phyloP scores from a whole-genome alignment of 2,113 vertebrate species.

The Thinocorus orbignyianus region DNA sequence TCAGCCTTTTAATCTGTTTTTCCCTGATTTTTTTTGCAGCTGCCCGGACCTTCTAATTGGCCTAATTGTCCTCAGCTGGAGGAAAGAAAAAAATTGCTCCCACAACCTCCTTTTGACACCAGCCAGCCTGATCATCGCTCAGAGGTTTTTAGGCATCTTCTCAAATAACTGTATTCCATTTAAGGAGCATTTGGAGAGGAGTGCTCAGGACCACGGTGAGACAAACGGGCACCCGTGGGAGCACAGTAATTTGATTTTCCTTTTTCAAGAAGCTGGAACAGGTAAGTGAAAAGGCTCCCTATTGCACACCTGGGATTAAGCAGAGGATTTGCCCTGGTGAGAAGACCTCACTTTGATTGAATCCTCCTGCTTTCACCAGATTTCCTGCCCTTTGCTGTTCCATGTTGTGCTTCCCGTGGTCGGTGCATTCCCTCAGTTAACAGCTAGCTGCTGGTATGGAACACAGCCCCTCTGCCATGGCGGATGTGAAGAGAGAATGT shows the following conservation, averaged over 20 bases:
- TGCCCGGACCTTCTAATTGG: neutral
- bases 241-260: neutral
- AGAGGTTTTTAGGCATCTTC: neutral
- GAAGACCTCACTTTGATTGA: rapidly evolving
- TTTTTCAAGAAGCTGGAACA: neutral
- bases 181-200: neutral
- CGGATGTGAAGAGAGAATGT: rapidly evolving
- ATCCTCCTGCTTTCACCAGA: rapidly evolving
- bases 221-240: neutral
- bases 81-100: neutral
- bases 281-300: neutral
- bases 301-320: neutral
- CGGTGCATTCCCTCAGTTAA: rapidly evolving
- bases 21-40: neutral
- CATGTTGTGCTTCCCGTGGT: neutral
- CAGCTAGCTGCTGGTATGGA: neutral
- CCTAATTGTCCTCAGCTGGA: constrained; percentile 28
- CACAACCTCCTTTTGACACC: neutral
- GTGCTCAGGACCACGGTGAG: neutral
- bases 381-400: neutral
- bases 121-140: neutral
- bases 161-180: neutral
- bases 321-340: neutral
- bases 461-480: neutral
- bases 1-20: neutral